Evolutionary conservation across 1,140 invertebrate species (phyloP).

Genomic region (Drosophila virilis): DNA sequence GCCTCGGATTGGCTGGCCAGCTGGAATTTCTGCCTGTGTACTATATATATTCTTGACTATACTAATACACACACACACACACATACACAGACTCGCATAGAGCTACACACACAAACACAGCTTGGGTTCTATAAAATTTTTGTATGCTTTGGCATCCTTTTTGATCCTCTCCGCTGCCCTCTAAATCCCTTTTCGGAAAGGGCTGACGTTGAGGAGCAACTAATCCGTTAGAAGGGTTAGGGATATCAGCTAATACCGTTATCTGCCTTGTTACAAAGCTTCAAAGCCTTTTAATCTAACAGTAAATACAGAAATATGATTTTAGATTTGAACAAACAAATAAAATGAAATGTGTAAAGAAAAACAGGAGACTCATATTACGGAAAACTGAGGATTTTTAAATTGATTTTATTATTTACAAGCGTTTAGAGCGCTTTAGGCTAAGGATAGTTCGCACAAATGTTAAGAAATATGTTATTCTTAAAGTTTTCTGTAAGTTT

Average conservation of each 20-base stretch:
- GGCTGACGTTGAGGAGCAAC: slow-evolving; percentile 22
- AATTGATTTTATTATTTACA: too few species aligned
- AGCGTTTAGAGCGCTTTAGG: too few species aligned
- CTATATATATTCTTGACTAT: slow-evolving; percentile 35
- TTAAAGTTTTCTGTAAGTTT: too few species aligned
- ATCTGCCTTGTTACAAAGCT: slow-evolving; percentile 17
- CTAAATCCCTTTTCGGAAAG: slow-evolving; percentile 23
- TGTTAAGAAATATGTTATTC: too few species aligned
- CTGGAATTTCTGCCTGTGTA: slow-evolving; percentile 28
- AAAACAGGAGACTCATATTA: neutral
- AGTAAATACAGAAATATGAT: neutral
- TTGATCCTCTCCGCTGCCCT: slow-evolving; percentile 39
- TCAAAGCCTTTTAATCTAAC: slow-evolving; percentile 16
- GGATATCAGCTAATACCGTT: slow-evolving; percentile 18
- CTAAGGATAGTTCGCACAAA: too few species aligned
- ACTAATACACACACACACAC: slow-evolving; percentile 29
- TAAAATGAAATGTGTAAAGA: neutral
- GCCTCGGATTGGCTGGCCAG: slow-evolving; percentile 14
- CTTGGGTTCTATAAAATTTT: slow-evolving; percentile 50
- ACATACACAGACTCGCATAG: slow-evolving; percentile 25
- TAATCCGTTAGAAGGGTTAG: slow-evolving; percentile 52
- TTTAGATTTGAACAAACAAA: neutral
- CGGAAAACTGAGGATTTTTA: too few species aligned
- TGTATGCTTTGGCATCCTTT: slow-evolving; percentile 65
- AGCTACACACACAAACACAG: slow-evolving; percentile 30